A percentile compares a stretch with the other conserved stretches of the same genome.
Conservation (phyloP, 2,797 vertebrate species). For the Chelon labrosus region DNA sequence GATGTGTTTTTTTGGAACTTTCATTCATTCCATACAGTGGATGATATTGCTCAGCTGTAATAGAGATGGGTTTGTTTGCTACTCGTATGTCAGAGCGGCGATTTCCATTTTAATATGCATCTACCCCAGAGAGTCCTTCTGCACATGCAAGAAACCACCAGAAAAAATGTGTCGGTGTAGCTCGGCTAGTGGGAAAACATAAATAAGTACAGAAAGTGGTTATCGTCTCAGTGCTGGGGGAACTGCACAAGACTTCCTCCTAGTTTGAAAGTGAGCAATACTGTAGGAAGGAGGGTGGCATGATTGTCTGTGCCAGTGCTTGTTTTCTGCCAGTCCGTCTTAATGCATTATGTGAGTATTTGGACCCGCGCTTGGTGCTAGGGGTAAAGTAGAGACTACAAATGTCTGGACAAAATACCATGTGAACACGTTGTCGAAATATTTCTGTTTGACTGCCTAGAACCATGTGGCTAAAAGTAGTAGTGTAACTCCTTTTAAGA, state of each 20-base stretch:
- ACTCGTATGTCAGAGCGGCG: not conserved
- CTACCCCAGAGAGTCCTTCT: not conserved
- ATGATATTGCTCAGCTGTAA: not conserved
- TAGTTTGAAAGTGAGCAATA: not conserved
- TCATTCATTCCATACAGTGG: not conserved
- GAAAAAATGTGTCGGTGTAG: slow-evolving; percentile 2
- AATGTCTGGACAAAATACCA: not conserved
- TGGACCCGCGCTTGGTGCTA: not conserved
- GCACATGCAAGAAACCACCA: not conserved
- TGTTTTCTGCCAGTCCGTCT: not conserved
- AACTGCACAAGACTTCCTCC: not conserved
- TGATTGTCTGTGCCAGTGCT: not conserved
- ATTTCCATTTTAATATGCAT: not conserved
- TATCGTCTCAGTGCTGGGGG: not conserved
- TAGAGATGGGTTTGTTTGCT: not conserved
- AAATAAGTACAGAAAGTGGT: not conserved
- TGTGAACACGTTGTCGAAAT: not conserved
- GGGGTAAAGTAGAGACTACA: not conserved
- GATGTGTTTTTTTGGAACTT: too few relatives aligned
- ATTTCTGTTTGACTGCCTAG: not conserved
- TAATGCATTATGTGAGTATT: too few relatives aligned
- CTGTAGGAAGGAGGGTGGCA: not conserved
- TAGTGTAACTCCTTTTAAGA: not conserved
- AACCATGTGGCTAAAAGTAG: not conserved
- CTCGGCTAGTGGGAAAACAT: not conserved